These are phyloP conservation scores for Proisotoma minuta DNA, from an alignment of 2,888 invertebrate genomes.

Conservation along the genomic window DNA sequence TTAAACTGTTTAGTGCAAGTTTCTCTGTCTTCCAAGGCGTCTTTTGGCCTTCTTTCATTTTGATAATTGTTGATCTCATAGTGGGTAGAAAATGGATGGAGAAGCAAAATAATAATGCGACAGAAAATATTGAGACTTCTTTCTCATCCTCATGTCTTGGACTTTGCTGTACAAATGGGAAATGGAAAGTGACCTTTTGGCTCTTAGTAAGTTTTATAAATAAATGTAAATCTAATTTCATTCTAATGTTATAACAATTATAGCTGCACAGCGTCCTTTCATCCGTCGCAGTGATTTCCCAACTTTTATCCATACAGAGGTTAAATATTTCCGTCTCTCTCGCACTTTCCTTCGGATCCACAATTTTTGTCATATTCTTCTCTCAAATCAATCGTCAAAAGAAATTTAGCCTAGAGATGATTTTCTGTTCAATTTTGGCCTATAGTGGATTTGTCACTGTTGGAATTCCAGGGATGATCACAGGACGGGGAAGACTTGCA, in stretches of 20 bases:
- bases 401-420: conserved; percentile 23
- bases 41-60: conserved; percentile 28
- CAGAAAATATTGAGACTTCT: not conserved
- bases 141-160: not conserved
- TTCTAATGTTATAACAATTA: conserved; percentile 3
- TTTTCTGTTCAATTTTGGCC: conserved; percentile 14
- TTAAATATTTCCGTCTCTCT: conserved; percentile 31
- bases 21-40: conserved; percentile 29
- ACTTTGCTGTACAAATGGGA: not conserved
- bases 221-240: conserved; percentile 3
- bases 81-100: conserved; percentile 1
- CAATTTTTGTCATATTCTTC: conserved; percentile 20
- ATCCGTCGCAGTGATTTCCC: conserved; percentile 19
- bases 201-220: not conserved
- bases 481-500: not conserved
- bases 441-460: conserved; percentile 25
- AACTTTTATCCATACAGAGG: conserved; percentile 25
- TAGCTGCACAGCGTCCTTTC: conserved; percentile 22
- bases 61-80: conserved; percentile 16
- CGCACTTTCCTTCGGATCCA: conserved; percentile 28
- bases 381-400: conserved; percentile 18
- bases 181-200: conserved; percentile 6
- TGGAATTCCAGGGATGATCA: conserved; percentile 19
- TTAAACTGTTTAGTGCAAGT: conserved; percentile 23
- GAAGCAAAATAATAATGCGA: no score